A percentile compares a stretch with the other conserved stretches of the same genome.
These are phyloP conservation scores for Brachypteracias leptosomus DNA, from an alignment of 2,113 vertebrate species.

Conservation along the genomic window DNA sequence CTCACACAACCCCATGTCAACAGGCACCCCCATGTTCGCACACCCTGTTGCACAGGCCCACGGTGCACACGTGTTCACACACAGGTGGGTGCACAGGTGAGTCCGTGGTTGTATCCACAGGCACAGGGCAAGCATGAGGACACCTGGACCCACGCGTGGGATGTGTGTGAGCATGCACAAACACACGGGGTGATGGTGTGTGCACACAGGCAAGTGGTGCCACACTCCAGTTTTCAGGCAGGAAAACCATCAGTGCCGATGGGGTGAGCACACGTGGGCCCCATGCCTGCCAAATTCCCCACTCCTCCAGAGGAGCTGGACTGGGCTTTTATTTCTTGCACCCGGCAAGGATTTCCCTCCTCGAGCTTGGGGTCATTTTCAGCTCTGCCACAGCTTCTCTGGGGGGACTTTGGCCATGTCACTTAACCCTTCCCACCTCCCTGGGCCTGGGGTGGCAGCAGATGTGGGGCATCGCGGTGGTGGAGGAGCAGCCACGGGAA, in stretches of 20 bases:
- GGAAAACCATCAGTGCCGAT: rapidly evolving
- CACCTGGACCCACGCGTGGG: rapidly evolving
- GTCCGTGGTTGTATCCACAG: rapidly evolving
- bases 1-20: rapidly evolving
- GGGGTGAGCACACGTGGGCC: rapidly evolving
- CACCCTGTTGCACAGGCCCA: not conserved
- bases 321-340: not conserved
- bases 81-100: rapidly evolving
- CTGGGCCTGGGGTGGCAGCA: not conserved
- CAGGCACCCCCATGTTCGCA: rapidly evolving
- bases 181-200: rapidly evolving
- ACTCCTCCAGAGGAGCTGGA: not conserved
- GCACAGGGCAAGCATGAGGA: rapidly evolving
- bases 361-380: not conserved
- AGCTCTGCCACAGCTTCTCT: not conserved
- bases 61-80: rapidly evolving
- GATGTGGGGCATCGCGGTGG: rapidly evolving
- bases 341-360: not conserved
- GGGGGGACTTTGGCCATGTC: not conserved
- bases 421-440: not conserved
- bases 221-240: rapidly evolving
- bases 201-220: rapidly evolving
- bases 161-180: rapidly evolving
- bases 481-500: not conserved
- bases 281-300: not conserved